phyloP scores from a whole-genome alignment of 2,113 vertebrate genomes.

The Geococcyx californianus region DNA sequence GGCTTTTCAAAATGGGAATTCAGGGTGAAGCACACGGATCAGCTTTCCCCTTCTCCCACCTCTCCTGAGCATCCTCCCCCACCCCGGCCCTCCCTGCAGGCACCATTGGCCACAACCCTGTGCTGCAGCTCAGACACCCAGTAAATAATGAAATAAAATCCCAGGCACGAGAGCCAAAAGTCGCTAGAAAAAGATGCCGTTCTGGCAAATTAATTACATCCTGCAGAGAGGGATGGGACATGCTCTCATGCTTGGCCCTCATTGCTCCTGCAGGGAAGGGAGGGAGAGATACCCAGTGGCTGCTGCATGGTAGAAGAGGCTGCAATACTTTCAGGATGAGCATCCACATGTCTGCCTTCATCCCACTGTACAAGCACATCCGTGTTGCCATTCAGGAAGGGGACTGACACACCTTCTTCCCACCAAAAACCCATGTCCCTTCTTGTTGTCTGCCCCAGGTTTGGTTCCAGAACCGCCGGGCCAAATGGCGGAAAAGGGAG shows the following conservation, averaged over 20 bases:
- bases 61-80: not conserved
- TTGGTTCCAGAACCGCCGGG: slow-evolving; percentile 98
- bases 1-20: slow-evolving; percentile 58
- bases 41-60: not conserved
- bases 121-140: not conserved
- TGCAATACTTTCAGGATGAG: not conserved
- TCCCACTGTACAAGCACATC: not conserved
- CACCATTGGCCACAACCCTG: not conserved
- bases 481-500: slow-evolving; percentile 98
- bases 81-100: not conserved
- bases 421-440: accelerated
- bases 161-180: slow-evolving; percentile 19
- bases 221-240: not conserved
- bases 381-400: not conserved
- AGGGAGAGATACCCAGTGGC: not conserved
- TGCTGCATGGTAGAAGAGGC: not conserved
- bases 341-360: not conserved
- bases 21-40: not conserved
- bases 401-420: not conserved
- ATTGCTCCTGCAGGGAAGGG: not conserved
- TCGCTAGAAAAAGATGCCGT: not conserved
- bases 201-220: slow-evolving; percentile 61
- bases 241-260: not conserved
- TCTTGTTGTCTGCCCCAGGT: slow-evolving; percentile 76
- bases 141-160: slow-evolving; percentile 53